Evolutionary conservation across 2,113 vertebrate species (phyloP).

Genomic region (Chaetura pelagica): DNA sequence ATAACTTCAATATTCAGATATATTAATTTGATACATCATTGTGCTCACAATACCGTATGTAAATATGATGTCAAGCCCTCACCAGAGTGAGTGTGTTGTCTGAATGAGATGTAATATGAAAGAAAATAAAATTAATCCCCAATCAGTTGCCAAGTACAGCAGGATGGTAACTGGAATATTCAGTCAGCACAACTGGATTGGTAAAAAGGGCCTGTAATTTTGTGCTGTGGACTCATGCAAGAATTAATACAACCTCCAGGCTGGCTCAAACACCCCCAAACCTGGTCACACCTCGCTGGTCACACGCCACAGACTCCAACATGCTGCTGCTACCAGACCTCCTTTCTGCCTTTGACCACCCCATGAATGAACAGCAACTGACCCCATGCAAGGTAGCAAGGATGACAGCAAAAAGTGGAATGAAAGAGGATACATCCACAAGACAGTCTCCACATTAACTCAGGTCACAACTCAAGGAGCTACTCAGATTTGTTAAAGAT

Average conservation of each 20-base stretch:
- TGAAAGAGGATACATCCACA: not conserved
- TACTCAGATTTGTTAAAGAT: not conserved
- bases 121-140: not conserved
- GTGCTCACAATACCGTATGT: not conserved
- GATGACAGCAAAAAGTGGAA: not conserved
- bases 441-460: not conserved
- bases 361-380: not conserved
- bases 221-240: not conserved
- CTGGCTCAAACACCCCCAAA: not conserved
- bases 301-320: not conserved
- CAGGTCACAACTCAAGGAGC: not conserved
- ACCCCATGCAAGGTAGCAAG: accelerated
- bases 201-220: not conserved
- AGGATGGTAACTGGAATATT: not conserved
- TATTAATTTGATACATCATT: slow-evolving; percentile 36
- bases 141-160: not conserved
- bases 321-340: not conserved
- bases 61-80: slow-evolving; percentile 38
- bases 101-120: not conserved
- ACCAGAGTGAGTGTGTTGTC: not conserved
- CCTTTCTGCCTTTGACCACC: not conserved
- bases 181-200: not conserved
- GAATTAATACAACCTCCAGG: not conserved
- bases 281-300: accelerated
- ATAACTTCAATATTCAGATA: slow-evolving; percentile 22